phyloP scores from a whole-genome alignment of 2,797 vertebrate species.

The Staurois parvus region DNA sequence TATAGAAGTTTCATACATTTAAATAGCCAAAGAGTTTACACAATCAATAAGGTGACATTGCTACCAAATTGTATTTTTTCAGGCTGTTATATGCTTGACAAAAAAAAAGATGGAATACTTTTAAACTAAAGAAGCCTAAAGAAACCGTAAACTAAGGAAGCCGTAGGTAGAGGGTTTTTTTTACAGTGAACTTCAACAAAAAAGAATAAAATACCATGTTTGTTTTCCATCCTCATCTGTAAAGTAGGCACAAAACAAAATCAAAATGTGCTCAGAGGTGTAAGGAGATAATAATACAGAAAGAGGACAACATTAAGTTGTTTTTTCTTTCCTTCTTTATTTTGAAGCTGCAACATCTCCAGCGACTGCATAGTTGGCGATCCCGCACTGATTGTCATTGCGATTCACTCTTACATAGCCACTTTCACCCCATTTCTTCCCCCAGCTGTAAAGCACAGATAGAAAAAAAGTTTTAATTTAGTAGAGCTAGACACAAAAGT shows the following conservation, averaged over 20 bases:
- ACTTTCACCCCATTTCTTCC: conserved; percentile 25
- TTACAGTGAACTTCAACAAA: no score
- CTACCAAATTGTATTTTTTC: neutral
- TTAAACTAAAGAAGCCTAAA: no score
- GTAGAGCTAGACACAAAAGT: neutral
- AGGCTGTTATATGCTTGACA: no score
- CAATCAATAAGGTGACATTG: no score
- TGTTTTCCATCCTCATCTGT: no score
- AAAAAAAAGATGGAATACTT: no score
- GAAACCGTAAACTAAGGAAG: no score
- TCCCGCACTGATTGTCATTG: neutral
- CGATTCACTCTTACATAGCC: conserved; percentile 23
- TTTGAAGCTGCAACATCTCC: neutral
- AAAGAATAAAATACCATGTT: no score
- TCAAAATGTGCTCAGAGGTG: neutral
- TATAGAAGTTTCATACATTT: no score
- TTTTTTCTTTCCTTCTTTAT: neutral
- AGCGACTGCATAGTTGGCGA: neutral
- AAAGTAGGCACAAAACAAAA: neutral
- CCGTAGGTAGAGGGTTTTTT: no score
- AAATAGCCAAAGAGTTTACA: no score
- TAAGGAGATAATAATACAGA: neutral
- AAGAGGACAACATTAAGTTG: neutral
- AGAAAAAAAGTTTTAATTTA: neutral
- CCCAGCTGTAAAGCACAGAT: conserved; percentile 18